Conservation (phyloP, 2,888 invertebrate species). For the Sthenelais limicola region DNA sequence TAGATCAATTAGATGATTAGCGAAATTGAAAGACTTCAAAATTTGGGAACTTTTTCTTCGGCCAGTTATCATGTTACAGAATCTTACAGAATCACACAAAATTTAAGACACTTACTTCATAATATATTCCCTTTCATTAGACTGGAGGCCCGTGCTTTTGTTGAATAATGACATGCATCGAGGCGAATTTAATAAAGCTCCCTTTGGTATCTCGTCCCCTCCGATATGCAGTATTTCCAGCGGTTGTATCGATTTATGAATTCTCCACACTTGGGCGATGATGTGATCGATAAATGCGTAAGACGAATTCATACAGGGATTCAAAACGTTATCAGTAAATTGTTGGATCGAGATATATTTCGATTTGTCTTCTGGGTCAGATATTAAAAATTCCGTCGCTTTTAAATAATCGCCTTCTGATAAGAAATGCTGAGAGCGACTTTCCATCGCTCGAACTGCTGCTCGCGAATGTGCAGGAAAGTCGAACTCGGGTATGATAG, state of each 20-base stretch:
- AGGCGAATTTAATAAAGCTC: conserved; percentile 65
- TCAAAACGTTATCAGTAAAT: conserved; percentile 66
- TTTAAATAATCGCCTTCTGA: no score
- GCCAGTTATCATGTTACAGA: no score
- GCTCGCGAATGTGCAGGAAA: conserved; percentile 68
- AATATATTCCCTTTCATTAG: conserved; percentile 2
- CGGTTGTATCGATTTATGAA: conserved; percentile 58
- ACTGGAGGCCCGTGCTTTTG: background rate
- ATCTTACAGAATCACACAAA: no score
- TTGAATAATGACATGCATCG: conserved; percentile 53
- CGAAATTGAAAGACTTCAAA: no score
- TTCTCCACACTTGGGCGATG: conserved; percentile 35
- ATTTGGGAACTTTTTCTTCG: no score
- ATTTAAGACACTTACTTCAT: conserved; percentile 4
- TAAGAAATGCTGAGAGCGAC: conserved; percentile 43
- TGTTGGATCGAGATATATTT: conserved; percentile 61
- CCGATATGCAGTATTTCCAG: conserved; percentile 64
- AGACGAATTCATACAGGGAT: conserved; percentile 67
- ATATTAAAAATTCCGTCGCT: conserved; percentile 28
- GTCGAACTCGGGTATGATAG: conserved; percentile 67
- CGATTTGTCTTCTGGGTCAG: conserved; percentile 14
- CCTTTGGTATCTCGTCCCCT: conserved; percentile 65
- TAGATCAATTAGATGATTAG: no score
- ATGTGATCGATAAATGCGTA: conserved; percentile 65
- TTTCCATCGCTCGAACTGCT: conserved; percentile 63